These are phyloP conservation scores for Guaruba guarouba DNA, from an alignment of 2,113 vertebrate species.

Conservation along the genomic window DNA sequence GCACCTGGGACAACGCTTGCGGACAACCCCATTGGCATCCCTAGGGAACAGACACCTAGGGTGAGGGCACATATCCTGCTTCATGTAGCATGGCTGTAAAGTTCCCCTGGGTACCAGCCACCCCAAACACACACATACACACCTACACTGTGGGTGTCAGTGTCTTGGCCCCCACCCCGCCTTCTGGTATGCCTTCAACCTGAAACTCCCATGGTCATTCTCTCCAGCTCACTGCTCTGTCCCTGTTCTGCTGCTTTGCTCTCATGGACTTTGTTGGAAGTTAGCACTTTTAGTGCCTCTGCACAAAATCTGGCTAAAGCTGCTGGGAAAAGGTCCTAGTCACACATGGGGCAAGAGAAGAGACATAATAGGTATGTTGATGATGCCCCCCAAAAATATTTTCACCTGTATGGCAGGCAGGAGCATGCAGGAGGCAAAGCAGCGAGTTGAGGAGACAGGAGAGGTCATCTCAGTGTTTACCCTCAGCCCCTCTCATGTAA, in stretches of 20 bases:
- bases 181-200: not conserved
- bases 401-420: not conserved
- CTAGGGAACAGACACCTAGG: not conserved
- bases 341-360: not conserved
- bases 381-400: not conserved
- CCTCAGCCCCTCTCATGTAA: not conserved
- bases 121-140: not conserved
- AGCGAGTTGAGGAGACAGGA: not conserved
- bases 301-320: not conserved
- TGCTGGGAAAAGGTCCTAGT: not conserved
- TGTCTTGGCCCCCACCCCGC: not conserved
- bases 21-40: not conserved
- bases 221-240: not conserved
- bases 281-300: not conserved
- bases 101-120: not conserved
- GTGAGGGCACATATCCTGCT: not conserved
- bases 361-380: not conserved
- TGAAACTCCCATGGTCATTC: not conserved
- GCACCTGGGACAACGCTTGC: not conserved
- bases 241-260: not conserved
- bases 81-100: not conserved
- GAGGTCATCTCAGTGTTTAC: not conserved
- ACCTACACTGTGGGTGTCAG: fast-evolving
- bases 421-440: not conserved
- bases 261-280: not conserved